A percentile compares a stretch with the other conserved stretches of the same genome.
These are phyloP conservation scores for Tricholauxania praeusta DNA, from an alignment of 2,888 invertebrate species.

Conservation along the genomic window DNA sequence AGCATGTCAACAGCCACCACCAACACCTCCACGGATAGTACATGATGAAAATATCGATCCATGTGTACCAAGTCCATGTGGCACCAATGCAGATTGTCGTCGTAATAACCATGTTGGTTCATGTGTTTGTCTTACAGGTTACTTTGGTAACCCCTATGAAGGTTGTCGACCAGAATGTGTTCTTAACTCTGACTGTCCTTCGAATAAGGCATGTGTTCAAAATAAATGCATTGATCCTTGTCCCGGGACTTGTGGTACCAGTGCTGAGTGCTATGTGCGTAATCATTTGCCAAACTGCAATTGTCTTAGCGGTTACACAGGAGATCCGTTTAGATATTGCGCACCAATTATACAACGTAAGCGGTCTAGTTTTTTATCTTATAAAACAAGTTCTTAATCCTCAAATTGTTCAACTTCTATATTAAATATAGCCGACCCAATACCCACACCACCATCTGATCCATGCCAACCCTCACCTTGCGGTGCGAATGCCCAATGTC, in stretches of 20 bases:
- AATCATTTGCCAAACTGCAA: conserved; percentile 82
- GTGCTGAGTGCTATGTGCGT: conserved; percentile 79
- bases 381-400: no score
- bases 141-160: conserved; percentile 74
- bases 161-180: conserved; percentile 85
- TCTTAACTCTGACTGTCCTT: conserved; percentile 82
- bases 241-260: conserved; percentile 79
- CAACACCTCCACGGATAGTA: conserved; percentile 35
- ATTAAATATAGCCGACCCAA: no score
- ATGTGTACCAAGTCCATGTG: conserved; percentile 82
- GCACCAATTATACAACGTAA: conserved; percentile 72
- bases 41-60: conserved; percentile 68
- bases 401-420: no score
- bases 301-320: conserved; percentile 76
- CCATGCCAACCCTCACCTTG: conserved; percentile 83
- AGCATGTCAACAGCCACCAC: conserved; percentile 68
- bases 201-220: conserved; percentile 79
- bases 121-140: conserved; percentile 78
- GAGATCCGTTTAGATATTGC: conserved; percentile 76
- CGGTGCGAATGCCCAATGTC: conserved; percentile 82
- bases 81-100: conserved; percentile 75
- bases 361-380: conserved; percentile 47
- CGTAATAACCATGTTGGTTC: conserved; percentile 76
- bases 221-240: conserved; percentile 86
- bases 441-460: conserved; percentile 71